Evolutionary conservation across 2,113 vertebrate species (phyloP).

Genomic region (Pitta sordida): DNA sequence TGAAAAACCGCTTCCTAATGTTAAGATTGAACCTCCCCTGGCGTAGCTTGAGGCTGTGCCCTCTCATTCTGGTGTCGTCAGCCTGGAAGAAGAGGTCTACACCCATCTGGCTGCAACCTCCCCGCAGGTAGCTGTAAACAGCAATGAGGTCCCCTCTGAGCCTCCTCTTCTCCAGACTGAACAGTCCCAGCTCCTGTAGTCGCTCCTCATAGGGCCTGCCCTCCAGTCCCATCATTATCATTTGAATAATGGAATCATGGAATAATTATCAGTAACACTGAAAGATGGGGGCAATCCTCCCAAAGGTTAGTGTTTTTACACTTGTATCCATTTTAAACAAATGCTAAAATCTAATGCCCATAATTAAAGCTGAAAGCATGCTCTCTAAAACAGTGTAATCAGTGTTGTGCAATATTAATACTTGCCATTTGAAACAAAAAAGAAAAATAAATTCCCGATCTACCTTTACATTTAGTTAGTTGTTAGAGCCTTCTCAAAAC

Average conservation of each 20-base stretch:
- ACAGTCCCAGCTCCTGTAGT: too few species aligned
- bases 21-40: too few species aligned
- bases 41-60: too few species aligned
- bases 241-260: background rate
- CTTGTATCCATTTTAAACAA: background rate
- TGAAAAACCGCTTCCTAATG: too few species aligned
- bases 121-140: too few species aligned
- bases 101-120: too few species aligned
- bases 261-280: background rate
- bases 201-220: too few species aligned
- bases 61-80: too few species aligned
- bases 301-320: background rate
- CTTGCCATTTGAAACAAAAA: background rate
- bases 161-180: too few species aligned
- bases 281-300: background rate
- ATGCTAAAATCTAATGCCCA: background rate
- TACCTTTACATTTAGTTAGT: background rate
- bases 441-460: background rate
- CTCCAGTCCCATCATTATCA: background rate
- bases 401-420: background rate
- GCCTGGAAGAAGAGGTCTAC: too few species aligned
- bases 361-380: background rate
- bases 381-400: background rate
- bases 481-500: background rate
- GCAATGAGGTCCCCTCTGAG: too few species aligned